Percentiles rank a stretch among this genome's conserved stretches.
Evolutionary conservation across 2,888 invertebrate species (phyloP).

Genomic region (Cyrtodaria siliqua): DNA sequence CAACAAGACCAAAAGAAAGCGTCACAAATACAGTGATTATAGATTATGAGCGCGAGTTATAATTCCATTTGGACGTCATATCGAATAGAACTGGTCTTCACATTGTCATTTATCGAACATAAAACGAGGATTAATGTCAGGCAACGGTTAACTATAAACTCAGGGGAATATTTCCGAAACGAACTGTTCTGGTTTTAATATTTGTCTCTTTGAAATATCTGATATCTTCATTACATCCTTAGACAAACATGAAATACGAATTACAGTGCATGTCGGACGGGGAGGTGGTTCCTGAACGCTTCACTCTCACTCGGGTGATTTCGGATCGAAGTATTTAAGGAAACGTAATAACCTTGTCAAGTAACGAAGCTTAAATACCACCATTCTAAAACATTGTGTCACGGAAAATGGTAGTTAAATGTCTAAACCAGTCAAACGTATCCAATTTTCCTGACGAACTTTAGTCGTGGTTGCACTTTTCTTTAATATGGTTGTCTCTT

Average conservation of each 20-base stretch:
- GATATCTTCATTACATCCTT: conserved; percentile 59
- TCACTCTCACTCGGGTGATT: no score
- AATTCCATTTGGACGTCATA: conserved; percentile 62
- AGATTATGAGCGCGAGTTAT: conserved; percentile 51
- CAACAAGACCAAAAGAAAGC: conserved; percentile 42
- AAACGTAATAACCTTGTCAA: no score
- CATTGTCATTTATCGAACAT: conserved; percentile 61
- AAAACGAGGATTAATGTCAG: conserved; percentile 61
- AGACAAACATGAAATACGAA: conserved; percentile 54
- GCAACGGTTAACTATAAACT: conserved; percentile 38
- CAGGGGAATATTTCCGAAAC: conserved; percentile 43
- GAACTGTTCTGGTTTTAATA: conserved; percentile 55
- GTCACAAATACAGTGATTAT: no score
- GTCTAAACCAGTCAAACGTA: no score
- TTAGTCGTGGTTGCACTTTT: no score
- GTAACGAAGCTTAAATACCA: no score
- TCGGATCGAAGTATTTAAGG: no score
- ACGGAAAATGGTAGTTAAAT: no score
- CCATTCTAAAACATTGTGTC: no score
- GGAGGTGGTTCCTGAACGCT: no score
- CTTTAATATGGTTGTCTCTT: no score
- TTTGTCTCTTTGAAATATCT: conserved; percentile 58
- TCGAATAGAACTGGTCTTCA: conserved; percentile 44
- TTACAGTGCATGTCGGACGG: conserved; percentile 26
- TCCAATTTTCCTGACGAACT: no score